Base-by-base conservation (phyloP, 2,797 vertebrate genomes). In the Liasis olivaceus region DNA sequence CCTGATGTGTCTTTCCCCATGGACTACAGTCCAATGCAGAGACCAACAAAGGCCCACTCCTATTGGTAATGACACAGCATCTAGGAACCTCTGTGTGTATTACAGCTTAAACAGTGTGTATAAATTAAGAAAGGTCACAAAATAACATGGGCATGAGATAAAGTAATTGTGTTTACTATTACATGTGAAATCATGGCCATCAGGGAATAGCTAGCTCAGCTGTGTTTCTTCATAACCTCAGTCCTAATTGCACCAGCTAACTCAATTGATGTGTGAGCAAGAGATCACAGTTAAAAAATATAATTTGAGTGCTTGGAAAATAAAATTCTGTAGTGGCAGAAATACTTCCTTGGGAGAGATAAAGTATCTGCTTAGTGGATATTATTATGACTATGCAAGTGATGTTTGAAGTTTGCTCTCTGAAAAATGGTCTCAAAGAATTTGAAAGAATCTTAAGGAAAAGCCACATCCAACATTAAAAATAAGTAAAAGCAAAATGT, bases 111-210 rank as follows among this genome's bases (percentile, higher is more conserved):
- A 58, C 58, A 4, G 24, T 62, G 31, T 92, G 88, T 87, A 15
- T 90, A 90, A 72, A 87, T 77, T 90, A 87, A 92, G 42, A 72
- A 60, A 92, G 81, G 89, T 87, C 64, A 56, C 63, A 90, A 87
- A 63, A 92, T 81, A 47, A 63, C 28, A 54, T 59, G 51, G 20
- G 47, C 28, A 62, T 87, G 64, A 42, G 13, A 72, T 56, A 90
- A 77, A 66, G 66, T 31, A 72, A 58, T 89, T 90, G 63, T 89
- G 62, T 86, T 86, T 36, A 56, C 63, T 62, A 42, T 62, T 64
- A 60, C 36, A 72, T 26, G 89, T 17, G 13, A 36, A 59, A 15
- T 24, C 17, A 36, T 62, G 42, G 92, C 36, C 36, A 89, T 26
- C 58, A 58, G 87, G 31, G 77, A 92, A 58, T 54, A 92, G 62